Evolutionary conservation across 2,113 vertebrate genomes (phyloP), one percentile per base, ranked within the genome.

Genomic region (Notarius lentiginosus): DNA sequence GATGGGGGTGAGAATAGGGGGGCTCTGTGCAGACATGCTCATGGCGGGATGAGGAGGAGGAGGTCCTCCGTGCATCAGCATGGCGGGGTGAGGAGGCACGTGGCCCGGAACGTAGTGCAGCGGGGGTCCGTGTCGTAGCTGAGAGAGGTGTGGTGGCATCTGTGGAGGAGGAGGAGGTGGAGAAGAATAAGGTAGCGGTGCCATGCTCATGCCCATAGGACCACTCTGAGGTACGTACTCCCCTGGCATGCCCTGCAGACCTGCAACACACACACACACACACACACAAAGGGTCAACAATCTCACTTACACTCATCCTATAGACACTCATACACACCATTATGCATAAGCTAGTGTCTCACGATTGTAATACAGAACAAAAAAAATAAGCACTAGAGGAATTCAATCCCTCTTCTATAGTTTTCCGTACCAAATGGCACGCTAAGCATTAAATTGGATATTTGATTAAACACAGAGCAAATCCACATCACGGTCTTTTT

Each of bases 151-250:
- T 92, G 96, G 96, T 92, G 96, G 96, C 97, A 98, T 97, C 96
- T 96, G 97, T 81, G 79, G 79, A 94, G 96, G 94, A 96, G 96
- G 96, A 55, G 76, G 86, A 55, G 76, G 82, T 76, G 84, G 65
- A 87, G 79, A 96, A 87, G 95, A 95, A 95, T 96, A 97, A 93
- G 95, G 96, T 92, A 96, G 95, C 92, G 97, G 97, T 95, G 97
- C 96, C 98, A 99, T 98, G 97, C 96, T 97, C 96, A 99, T 98
- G 96, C 97, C 97, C 98, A 98, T 95, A 96, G 97, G 98, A 97
- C 97, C 97, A 94, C 97, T 96, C 97, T 99, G 98, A 98, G 97
- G 97, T 96, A 97, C 95, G 92, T 95, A 98, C 94, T 97, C 98
- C 96, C 96, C 97, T 94, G 97, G 95, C 96, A 97, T 96, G 96